Conservation (phyloP, 1,140 invertebrate genomes). For the Ephestia elutella region DNA sequence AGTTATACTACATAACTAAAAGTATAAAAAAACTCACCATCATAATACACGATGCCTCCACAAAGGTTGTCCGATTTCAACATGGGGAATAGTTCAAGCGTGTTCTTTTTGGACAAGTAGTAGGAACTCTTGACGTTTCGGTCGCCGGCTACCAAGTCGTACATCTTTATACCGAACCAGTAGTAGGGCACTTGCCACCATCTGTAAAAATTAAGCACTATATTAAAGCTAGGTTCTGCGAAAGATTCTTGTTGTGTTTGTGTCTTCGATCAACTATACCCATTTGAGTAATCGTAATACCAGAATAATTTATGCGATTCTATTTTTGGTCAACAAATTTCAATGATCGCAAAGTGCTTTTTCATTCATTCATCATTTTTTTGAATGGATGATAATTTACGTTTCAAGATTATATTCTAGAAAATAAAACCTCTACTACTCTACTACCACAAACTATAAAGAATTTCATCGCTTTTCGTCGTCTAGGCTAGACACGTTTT, state of each 20-base stretch:
- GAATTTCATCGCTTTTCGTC: no score
- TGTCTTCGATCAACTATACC: no score
- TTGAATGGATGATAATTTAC: no score
- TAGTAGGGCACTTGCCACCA: slow-evolving; percentile 99
- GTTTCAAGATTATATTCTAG: no score
- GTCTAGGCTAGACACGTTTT: neutral
- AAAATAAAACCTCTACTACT: no score
- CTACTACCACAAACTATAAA: no score
- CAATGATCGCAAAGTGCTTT: no score
- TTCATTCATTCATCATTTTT: no score
- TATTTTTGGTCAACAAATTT: no score
- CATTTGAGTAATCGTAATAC: no score
- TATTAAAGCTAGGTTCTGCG: neutral
- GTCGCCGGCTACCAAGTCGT: slow-evolving; percentile 97
- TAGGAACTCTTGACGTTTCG: slow-evolving; percentile 97
- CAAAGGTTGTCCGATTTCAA: slow-evolving; percentile 92
- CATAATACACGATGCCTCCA: slow-evolving; percentile 99
- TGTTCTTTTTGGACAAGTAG: slow-evolving; percentile 92
- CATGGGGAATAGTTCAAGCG: slow-evolving; percentile 98
- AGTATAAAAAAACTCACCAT: slow-evolving; percentile 79
- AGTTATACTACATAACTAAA: neutral
- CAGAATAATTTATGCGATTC: no score
- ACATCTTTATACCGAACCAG: slow-evolving; percentile 99
- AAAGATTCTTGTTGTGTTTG: neutral
- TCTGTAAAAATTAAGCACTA: slow-evolving; percentile 71